Conservation (phyloP, 2,113 vertebrate species). For the Choloepus hoffmanni region DNA sequence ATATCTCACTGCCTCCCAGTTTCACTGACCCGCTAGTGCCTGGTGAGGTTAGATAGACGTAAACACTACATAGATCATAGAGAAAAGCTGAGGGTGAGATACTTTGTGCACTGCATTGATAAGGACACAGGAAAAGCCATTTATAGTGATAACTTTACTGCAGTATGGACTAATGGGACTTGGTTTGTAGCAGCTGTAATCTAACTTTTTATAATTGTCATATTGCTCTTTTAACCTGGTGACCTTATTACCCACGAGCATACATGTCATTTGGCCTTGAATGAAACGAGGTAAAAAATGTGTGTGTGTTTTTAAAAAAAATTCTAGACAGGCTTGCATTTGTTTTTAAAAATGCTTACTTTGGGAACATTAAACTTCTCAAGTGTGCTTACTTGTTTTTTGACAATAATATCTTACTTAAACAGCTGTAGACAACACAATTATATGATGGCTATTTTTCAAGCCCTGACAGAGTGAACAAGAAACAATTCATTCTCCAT, state of each 20-base stretch:
- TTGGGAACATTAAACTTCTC: conserved; percentile 68
- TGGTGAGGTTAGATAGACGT: conserved; percentile 84
- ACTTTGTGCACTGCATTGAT: conserved; percentile 87
- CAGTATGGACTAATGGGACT: conserved; percentile 81
- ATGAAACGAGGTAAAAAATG: conserved; percentile 77
- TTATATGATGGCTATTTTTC: conserved; percentile 28
- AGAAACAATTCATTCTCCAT: conserved; percentile 49
- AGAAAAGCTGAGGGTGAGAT: conserved; percentile 80
- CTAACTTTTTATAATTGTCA: conserved; percentile 83
- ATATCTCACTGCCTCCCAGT: conserved; percentile 84
- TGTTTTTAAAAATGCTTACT: conserved; percentile 63
- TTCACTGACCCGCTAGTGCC: conserved; percentile 82
- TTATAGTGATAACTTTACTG: conserved; percentile 84
- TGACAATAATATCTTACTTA: not conserved
- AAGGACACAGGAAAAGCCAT: conserved; percentile 89
- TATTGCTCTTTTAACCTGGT: conserved; percentile 80
- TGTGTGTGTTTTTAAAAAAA: not conserved
- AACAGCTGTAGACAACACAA: not conserved
- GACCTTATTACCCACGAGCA: conserved; percentile 83
- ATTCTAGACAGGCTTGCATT: conserved; percentile 58
- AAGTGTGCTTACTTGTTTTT: not conserved
- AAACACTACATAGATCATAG: conserved; percentile 85
- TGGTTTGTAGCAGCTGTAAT: conserved; percentile 72
- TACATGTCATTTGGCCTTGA: conserved; percentile 74
- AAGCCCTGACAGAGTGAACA: conserved; percentile 34